Evolutionary conservation across 2,888 invertebrate genomes (phyloP).

Genomic region (Gymnoscelis rufifasciata): DNA sequence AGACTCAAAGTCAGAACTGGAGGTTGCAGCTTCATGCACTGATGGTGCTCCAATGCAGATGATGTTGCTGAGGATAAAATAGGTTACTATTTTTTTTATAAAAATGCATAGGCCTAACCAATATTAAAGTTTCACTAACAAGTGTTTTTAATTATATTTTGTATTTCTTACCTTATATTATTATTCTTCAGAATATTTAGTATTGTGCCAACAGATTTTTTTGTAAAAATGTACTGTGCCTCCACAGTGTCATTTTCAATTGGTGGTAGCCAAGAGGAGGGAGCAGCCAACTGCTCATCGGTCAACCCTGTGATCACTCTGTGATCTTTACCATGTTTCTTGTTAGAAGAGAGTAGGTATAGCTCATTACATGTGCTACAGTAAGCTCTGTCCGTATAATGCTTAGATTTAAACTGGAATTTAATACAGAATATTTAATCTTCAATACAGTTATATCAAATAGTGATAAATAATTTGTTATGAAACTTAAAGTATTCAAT

Average conservation of each 20-base stretch:
- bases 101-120: no score
- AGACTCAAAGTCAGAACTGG: constrained; percentile 63
- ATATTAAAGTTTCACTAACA: no score
- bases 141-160: no score
- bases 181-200: constrained; percentile 79
- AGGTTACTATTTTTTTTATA: no score
- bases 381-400: constrained; percentile 74
- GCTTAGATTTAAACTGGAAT: constrained; percentile 60
- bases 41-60: constrained; percentile 93
- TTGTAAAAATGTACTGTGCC: constrained; percentile 92
- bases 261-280: constrained; percentile 84
- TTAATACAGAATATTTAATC: not conserved
- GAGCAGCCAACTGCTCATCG: constrained; percentile 79
- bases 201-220: constrained; percentile 82
- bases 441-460: not conserved
- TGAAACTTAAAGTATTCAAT: no score
- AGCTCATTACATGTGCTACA: constrained; percentile 83
- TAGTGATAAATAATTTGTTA: not conserved
- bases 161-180: constrained; percentile 71
- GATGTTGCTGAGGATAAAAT: constrained; percentile 82
- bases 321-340: constrained; percentile 79
- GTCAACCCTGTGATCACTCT: constrained; percentile 71
- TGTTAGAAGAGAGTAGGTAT: constrained; percentile 52
- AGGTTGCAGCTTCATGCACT: constrained; percentile 83
- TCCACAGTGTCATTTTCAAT: constrained; percentile 87